These are phyloP conservation scores for Semnornis frantzii DNA, from an alignment of 2,113 vertebrate species.

Conservation along the genomic window DNA sequence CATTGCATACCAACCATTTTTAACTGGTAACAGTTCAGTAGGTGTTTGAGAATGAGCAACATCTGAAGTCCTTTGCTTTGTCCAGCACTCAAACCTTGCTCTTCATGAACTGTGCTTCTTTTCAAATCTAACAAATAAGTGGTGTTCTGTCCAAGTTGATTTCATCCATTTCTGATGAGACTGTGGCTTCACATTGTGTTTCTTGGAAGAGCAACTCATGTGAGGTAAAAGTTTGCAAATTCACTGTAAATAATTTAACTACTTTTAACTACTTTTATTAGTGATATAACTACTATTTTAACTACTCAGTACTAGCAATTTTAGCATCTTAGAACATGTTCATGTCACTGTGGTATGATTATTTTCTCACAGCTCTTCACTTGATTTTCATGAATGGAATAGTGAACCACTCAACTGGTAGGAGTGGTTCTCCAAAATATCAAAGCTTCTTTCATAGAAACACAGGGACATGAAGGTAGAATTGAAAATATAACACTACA, in stretches of 20 bases:
- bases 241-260: not conserved
- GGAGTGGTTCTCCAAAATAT: not conserved
- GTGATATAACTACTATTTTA: too few relatives aligned
- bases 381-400: not conserved
- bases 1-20: not conserved
- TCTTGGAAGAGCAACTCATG: not conserved
- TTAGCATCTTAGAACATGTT: not conserved
- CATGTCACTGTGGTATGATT: not conserved
- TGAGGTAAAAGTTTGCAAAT: not conserved
- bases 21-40: not conserved
- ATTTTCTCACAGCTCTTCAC: not conserved
- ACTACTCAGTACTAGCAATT: not conserved
- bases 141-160: not conserved
- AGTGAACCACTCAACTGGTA: not conserved
- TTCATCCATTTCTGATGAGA: not conserved
- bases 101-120: not conserved
- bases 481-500: not conserved
- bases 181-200: not conserved
- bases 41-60: not conserved
- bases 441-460: not conserved
- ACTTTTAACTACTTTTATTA: too few relatives aligned
- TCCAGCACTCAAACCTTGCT: not conserved
- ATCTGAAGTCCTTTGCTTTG: not conserved
- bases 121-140: not conserved
- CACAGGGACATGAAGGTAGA: not conserved